Percentiles rank a stretch among this genome's conserved stretches.
phyloP scores from a whole-genome alignment of 2,797 vertebrate genomes.

The Acomys russatus region DNA sequence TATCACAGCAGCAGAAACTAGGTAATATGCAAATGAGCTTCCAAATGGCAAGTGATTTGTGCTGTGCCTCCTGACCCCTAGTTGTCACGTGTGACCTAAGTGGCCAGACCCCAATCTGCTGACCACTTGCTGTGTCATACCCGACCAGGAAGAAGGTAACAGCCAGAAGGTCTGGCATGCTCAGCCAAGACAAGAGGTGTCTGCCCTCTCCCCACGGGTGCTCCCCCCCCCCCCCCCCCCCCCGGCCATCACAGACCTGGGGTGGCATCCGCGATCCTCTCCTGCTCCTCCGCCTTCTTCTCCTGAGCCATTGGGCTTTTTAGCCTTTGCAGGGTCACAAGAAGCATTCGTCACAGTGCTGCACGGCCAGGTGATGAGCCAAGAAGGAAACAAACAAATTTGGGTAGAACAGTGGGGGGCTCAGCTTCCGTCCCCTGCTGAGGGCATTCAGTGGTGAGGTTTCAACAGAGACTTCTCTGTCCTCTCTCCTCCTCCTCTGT shows the following conservation, averaged over 20 bases:
- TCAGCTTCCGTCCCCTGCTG: too few species aligned
- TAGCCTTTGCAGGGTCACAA: neutral
- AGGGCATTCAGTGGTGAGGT: neutral
- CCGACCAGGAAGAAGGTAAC: fast-evolving
- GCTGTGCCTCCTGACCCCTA: neutral
- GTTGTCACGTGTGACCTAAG: neutral
- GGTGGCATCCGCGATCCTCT: neutral
- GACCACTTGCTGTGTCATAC: fast-evolving
- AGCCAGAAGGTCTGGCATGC: fast-evolving
- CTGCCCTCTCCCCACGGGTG: neutral
- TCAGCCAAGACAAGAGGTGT: neutral
- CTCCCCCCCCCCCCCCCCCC: too few species aligned
- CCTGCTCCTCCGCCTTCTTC: neutral
- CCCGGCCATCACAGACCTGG: neutral
- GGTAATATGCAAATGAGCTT: too few species aligned
- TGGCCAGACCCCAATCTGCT: too few species aligned
- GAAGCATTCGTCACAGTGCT: slow-evolving; percentile 51
- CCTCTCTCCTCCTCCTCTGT: neutral
- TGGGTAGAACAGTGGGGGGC: neutral
- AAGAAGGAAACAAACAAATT: neutral
- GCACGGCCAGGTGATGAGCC: neutral
- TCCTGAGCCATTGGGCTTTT: neutral
- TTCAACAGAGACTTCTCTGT: neutral
- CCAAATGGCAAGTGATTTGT: neutral
- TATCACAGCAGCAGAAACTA: neutral